phyloP scores from a whole-genome alignment of 2,113 vertebrate species.

The Donacobius atricapilla region DNA sequence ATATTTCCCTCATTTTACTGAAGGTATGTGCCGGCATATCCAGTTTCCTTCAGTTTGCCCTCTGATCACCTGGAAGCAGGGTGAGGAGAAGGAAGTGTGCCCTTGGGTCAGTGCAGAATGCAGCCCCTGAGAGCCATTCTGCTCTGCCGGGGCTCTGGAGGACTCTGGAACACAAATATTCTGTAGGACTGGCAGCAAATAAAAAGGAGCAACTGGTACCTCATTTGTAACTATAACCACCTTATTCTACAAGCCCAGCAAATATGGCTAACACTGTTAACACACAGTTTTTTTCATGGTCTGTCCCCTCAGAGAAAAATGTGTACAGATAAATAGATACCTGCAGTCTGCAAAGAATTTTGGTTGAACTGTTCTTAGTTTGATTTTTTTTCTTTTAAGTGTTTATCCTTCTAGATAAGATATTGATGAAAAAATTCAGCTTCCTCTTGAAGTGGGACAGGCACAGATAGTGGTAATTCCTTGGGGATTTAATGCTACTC shows the following conservation, averaged over 20 bases:
- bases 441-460: neutral
- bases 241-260: neutral
- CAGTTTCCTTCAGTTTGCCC: neutral
- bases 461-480: neutral
- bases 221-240: neutral
- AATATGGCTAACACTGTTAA: neutral
- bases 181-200: neutral
- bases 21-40: neutral
- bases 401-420: neutral
- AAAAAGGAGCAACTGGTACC: neutral
- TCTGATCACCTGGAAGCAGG: neutral
- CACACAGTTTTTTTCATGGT: neutral
- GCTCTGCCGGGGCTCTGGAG: neutral
- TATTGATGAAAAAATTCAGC: neutral
- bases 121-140: neutral
- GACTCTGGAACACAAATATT: neutral
- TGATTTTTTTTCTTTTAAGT: neutral
- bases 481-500: neutral
- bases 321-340: neutral
- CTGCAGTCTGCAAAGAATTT: neutral
- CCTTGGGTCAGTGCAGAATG: neutral
- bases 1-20: neutral
- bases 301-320: neutral
- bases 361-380: neutral
- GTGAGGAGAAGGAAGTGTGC: neutral